A percentile compares a stretch with the other conserved stretches of the same genome.
These are phyloP conservation scores for Crypturellus undulatus DNA, from an alignment of 2,113 vertebrate genomes.

Conservation along the genomic window DNA sequence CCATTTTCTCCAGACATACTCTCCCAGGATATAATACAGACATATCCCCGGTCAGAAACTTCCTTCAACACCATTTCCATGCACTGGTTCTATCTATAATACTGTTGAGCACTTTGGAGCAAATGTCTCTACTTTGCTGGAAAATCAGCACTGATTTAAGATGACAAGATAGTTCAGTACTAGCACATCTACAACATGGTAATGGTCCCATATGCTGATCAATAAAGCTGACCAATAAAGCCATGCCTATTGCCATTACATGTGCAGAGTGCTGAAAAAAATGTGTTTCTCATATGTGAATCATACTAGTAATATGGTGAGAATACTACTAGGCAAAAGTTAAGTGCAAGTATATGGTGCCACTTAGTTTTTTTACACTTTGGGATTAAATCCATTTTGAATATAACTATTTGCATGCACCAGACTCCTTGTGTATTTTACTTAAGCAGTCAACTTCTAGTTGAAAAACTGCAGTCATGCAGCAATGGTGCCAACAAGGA, in stretches of 20 bases:
- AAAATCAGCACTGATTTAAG: background rate
- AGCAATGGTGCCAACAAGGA: background rate
- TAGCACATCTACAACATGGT: background rate
- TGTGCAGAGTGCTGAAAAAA: background rate
- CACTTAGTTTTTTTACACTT: background rate
- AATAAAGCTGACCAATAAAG: background rate
- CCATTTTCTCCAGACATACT: accelerated
- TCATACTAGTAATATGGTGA: background rate
- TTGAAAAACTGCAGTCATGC: background rate
- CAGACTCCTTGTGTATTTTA: background rate
- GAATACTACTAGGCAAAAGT: background rate
- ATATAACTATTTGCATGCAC: background rate
- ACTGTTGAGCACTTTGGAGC: background rate
- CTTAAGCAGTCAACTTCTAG: background rate
- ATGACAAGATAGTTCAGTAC: background rate
- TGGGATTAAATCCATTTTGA: background rate
- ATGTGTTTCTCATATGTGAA: background rate
- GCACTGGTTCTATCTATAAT: background rate
- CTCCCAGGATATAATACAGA: background rate
- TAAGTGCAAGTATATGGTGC: accelerated
- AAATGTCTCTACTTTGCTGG: background rate
- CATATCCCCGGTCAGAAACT: background rate
- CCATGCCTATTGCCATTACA: background rate
- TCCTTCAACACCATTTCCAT: background rate
- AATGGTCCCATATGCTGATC: background rate